Percentiles rank a stretch among this genome's conserved stretches.
Evolutionary conservation across 92 coral and sea anemone genomes (phyloP).

Genomic region (Palythoa grandiflora): DNA sequence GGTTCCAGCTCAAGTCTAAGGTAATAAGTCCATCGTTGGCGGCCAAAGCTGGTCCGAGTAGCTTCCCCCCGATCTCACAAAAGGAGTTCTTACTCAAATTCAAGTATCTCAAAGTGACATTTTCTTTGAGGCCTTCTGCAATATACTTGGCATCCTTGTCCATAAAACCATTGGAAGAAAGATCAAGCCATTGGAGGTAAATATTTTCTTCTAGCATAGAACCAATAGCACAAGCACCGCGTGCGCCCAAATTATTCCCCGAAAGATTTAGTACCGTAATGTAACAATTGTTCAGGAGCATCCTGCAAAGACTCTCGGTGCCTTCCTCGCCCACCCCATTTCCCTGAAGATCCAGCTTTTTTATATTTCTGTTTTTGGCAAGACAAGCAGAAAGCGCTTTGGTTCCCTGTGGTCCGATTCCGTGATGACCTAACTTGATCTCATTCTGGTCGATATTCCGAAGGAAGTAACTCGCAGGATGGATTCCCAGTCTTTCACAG

Average conservation of each 20-base stretch:
- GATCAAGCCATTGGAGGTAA: conserved; percentile 67
- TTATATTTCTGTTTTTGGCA: conserved; percentile 72
- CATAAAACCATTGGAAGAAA: conserved; percentile 70
- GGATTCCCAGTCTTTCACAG: conserved; percentile 58
- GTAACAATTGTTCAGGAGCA: conserved; percentile 77
- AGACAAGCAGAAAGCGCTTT: conserved; percentile 72
- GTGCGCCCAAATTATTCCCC: conserved; percentile 67
- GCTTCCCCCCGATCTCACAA: conserved; percentile 79
- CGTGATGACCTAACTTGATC: conserved; percentile 72
- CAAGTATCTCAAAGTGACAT: conserved; percentile 57
- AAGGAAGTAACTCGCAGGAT: conserved; percentile 62
- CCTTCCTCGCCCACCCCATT: conserved; percentile 79
- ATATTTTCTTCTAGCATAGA: conserved; percentile 54
- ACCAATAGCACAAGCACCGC: conserved; percentile 76
- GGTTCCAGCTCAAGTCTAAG: conserved; percentile 85
- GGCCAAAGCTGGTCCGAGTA: conserved; percentile 72
- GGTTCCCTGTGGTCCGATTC: conserved; percentile 74
- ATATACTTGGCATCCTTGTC: conserved; percentile 76
- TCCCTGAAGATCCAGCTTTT: conserved; percentile 68
- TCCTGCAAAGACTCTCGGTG: conserved; percentile 65
- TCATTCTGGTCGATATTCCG: conserved; percentile 67
- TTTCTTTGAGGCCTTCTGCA: conserved; percentile 64
- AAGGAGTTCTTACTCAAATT: conserved; percentile 77
- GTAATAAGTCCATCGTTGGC: conserved; percentile 58
- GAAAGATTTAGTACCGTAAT: conserved; percentile 71